Conservation (phyloP, 2,113 vertebrate species). For the Neodon shergylaensis region DNA sequence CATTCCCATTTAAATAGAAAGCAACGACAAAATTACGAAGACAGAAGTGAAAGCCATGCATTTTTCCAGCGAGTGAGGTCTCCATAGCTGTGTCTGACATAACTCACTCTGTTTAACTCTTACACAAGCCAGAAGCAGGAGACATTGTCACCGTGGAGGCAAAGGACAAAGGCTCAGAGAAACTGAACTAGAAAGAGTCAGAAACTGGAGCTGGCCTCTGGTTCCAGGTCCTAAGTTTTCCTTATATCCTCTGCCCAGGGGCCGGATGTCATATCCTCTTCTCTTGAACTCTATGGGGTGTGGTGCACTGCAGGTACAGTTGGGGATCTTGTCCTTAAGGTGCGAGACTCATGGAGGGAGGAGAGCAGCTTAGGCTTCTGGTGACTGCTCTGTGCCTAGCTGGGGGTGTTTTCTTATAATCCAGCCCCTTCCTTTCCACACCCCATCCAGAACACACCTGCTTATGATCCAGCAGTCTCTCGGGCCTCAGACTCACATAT, state of each 20-base stretch:
- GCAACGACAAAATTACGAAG: slow-evolving; percentile 1
- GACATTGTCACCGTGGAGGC: background rate
- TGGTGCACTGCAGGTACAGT: rapidly evolving
- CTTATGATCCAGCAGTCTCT: background rate
- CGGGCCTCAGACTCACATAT: background rate
- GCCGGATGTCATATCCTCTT: background rate
- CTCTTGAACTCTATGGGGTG: background rate
- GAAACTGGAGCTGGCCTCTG: background rate
- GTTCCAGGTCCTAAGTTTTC: background rate
- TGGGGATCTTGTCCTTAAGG: background rate
- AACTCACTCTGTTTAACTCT: background rate
- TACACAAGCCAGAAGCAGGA: background rate
- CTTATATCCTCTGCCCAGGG: background rate
- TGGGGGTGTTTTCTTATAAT: background rate
- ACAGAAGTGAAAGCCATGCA: background rate
- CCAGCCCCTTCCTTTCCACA: background rate
- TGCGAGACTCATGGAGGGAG: background rate
- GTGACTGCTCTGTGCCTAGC: background rate
- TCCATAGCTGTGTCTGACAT: background rate
- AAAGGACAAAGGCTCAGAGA: background rate
- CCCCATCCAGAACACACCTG: background rate
- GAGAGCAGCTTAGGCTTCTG: background rate
- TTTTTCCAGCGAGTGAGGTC: slow-evolving; percentile 5
- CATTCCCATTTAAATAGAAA: slow-evolving; percentile 46
- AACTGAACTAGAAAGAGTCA: background rate